A percentile compares a stretch with the other conserved stretches of the same genome.
Conservation (phyloP, 2,113 vertebrate genomes). For the Malurus elegans region DNA sequence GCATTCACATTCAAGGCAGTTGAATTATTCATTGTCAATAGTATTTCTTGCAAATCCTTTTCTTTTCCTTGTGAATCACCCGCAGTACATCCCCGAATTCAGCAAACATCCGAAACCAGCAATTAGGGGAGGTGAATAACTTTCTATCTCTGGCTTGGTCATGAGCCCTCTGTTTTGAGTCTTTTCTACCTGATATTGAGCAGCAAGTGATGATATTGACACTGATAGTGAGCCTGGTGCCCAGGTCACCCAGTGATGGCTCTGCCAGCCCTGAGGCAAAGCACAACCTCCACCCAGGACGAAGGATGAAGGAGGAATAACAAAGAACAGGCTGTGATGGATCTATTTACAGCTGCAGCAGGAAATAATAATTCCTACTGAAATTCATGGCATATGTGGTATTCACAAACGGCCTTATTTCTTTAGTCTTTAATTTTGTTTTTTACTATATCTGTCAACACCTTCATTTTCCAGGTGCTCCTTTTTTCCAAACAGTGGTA, state of each 20-base stretch:
- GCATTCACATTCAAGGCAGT: slow-evolving; percentile 47
- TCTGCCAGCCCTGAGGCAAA: not conserved
- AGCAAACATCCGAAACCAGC: not conserved
- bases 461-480: not conserved
- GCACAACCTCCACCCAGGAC: not conserved
- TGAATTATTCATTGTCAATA: slow-evolving; percentile 65
- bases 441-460: slow-evolving; percentile 6
- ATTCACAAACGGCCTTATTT: slow-evolving; percentile 29
- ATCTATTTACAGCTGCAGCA: slow-evolving; percentile 53
- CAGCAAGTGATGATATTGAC: not conserved
- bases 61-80: slow-evolving; percentile 33
- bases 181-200: not conserved
- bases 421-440: not conserved
- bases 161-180: not conserved
- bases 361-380: slow-evolving; percentile 51
- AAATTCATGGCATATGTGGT: slow-evolving; percentile 26
- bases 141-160: not conserved
- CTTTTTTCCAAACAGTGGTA: not conserved
- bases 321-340: slow-evolving; percentile 38
- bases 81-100: not conserved
- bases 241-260: fast-evolving
- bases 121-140: not conserved
- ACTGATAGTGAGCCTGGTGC: not conserved
- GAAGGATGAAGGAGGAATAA: not conserved
- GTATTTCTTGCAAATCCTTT: slow-evolving; percentile 26